Conservation (phyloP, 2,797 vertebrate genomes). For the Ctenosaura bakeri region DNA sequence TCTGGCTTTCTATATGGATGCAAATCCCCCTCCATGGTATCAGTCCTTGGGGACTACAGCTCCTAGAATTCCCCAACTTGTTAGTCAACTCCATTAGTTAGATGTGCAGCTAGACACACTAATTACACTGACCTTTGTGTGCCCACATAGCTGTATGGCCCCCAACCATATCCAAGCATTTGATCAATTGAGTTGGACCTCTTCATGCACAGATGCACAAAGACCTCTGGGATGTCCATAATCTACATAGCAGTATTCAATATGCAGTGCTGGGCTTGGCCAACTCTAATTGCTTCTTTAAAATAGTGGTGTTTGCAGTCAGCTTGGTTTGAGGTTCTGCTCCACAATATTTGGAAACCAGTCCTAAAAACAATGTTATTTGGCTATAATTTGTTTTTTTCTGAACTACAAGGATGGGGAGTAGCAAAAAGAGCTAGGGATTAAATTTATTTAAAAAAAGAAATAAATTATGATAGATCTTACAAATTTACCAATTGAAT, state of each 20-base stretch:
- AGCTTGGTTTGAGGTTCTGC: constrained; percentile 57
- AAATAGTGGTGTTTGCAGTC: constrained; percentile 43
- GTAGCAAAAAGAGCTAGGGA: constrained; percentile 35
- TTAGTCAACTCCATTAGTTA: neutral
- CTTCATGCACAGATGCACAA: neutral
- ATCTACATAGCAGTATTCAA: neutral
- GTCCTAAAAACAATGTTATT: constrained; percentile 51
- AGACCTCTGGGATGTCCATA: neutral
- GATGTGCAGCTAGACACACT: neutral
- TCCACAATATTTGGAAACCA: constrained; percentile 53
- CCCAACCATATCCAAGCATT: neutral
- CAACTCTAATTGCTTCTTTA: neutral
- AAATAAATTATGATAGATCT: too few relatives aligned
- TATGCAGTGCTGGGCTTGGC: neutral
- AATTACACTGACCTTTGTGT: neutral
- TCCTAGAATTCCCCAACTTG: too few relatives aligned
- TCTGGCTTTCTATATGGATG: neutral
- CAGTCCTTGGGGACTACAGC: neutral
- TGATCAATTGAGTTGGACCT: neutral
- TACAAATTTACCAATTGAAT: constrained; percentile 21
- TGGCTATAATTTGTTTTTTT: constrained; percentile 54
- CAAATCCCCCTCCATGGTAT: constrained; percentile 2
- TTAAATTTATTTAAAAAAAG: constrained; percentile 22
- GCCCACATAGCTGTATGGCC: too few relatives aligned
- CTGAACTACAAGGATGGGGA: constrained; percentile 51